Conservation (phyloP, 2,113 vertebrate species). For the Eira barbara region DNA sequence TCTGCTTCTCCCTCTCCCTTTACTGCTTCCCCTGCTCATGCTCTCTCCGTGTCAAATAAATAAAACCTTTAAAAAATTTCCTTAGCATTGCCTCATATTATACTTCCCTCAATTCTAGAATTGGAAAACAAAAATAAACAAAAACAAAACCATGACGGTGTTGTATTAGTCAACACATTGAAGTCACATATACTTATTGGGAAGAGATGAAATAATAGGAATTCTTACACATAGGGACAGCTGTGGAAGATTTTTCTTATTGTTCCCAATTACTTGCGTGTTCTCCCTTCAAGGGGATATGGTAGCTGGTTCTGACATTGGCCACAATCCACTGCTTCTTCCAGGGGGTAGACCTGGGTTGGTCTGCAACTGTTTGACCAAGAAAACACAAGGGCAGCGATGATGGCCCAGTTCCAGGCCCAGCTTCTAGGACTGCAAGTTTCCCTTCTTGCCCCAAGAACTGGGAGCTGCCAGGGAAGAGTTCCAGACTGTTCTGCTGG, state of each 20-base stretch:
- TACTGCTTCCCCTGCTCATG: background rate
- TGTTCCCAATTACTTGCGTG: rapidly evolving
- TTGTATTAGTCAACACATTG: no score
- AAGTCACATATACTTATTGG: background rate
- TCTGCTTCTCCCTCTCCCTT: background rate
- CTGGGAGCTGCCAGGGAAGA: background rate
- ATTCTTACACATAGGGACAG: rapidly evolving
- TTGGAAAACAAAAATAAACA: no score
- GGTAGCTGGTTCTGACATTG: background rate
- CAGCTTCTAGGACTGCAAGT: background rate
- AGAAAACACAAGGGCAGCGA: background rate
- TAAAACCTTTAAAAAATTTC: background rate
- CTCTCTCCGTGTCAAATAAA: background rate
- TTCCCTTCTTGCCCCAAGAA: background rate
- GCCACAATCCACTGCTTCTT: background rate
- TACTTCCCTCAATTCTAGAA: background rate
- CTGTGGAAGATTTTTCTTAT: background rate
- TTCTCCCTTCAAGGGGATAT: no score
- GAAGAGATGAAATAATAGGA: background rate
- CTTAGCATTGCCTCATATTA: background rate
- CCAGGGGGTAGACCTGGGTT: background rate
- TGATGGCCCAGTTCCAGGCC: rapidly evolving
- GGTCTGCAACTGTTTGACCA: background rate
- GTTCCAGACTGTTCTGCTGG: background rate
- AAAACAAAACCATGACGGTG: background rate